Evolutionary conservation across 2,797 vertebrate species (phyloP).

Genomic region (Echiichthys vipera): DNA sequence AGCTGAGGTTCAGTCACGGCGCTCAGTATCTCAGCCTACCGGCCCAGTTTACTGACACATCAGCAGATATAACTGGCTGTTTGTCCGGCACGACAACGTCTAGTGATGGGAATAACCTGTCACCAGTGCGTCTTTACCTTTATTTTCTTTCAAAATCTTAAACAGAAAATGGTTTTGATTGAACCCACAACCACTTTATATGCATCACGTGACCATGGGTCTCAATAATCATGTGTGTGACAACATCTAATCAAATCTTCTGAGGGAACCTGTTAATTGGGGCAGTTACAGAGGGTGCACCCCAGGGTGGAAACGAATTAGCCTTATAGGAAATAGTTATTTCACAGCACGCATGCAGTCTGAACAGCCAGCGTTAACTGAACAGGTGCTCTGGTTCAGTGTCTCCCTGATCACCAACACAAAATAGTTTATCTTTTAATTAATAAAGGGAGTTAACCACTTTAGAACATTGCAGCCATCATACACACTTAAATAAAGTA

Average conservation of each 20-base stretch:
- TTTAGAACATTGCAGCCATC: not conserved
- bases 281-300: slow-evolving; percentile 27
- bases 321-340: slow-evolving; percentile 13
- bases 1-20: slow-evolving; percentile 61
- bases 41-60: slow-evolving; percentile 9
- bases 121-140: not conserved
- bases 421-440: not conserved
- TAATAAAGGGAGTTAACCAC: not conserved
- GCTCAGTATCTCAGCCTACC: not conserved
- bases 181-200: not conserved
- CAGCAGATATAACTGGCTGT: not conserved
- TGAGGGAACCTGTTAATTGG: slow-evolving; percentile 40
- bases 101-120: not conserved
- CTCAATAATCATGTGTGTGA: not conserved
- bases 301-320: slow-evolving; percentile 50
- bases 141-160: not conserved
- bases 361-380: not conserved
- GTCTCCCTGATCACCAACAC: not conserved
- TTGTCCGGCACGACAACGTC: not conserved
- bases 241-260: slow-evolving; percentile 6
- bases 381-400: slow-evolving; percentile 23
- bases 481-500: not conserved
- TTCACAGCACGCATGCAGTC: slow-evolving; percentile 6
- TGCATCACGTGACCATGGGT: not conserved
- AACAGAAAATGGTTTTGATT: not conserved